phyloP scores from a whole-genome alignment of 2,888 invertebrate genomes.

The Tetrapedia diversipes region DNA sequence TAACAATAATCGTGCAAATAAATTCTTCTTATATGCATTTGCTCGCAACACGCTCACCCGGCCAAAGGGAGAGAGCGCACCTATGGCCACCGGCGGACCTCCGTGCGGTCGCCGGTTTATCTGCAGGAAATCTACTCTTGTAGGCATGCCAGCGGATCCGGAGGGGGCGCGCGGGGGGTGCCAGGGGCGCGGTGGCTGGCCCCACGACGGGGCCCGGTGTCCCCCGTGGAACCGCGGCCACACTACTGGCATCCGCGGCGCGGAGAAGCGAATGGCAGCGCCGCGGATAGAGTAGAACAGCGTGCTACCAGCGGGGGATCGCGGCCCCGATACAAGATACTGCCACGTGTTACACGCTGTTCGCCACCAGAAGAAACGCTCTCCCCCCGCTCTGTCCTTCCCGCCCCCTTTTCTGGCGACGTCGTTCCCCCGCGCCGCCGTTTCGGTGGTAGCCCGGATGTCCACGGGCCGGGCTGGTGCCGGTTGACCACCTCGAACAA shows the following conservation, averaged over 20 bases:
- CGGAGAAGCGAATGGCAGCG: slow-evolving; percentile 65
- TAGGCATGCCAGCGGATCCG: slow-evolving; percentile 75
- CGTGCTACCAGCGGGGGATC: slow-evolving; percentile 80
- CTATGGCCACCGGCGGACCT: slow-evolving; percentile 76
- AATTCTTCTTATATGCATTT: too few relatives aligned
- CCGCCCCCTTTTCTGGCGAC: slow-evolving; percentile 35
- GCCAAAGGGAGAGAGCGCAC: slow-evolving; percentile 53
- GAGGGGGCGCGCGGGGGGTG: slow-evolving; percentile 54
- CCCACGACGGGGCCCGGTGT: slow-evolving; percentile 56
- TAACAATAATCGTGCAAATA: too few relatives aligned
- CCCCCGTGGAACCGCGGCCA: slow-evolving; percentile 57
- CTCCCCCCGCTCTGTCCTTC: slow-evolving; percentile 23
- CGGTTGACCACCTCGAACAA: slow-evolving; percentile 45
- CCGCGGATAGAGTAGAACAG: slow-evolving; percentile 75
- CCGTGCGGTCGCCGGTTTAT: slow-evolving; percentile 79
- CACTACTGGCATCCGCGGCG: slow-evolving; percentile 64
- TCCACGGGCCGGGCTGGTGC: slow-evolving; percentile 35
- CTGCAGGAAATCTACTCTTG: slow-evolving; percentile 80
- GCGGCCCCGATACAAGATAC: slow-evolving; percentile 82
- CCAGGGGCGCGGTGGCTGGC: slow-evolving; percentile 53
- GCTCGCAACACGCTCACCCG: not conserved
- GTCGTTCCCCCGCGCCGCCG: too few relatives aligned
- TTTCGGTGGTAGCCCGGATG: slow-evolving; percentile 58
- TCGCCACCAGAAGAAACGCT: slow-evolving; percentile 81
- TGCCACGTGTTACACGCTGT: slow-evolving; percentile 83